Conservation (phyloP, 2,113 vertebrate species). For the Plecotus auritus region DNA sequence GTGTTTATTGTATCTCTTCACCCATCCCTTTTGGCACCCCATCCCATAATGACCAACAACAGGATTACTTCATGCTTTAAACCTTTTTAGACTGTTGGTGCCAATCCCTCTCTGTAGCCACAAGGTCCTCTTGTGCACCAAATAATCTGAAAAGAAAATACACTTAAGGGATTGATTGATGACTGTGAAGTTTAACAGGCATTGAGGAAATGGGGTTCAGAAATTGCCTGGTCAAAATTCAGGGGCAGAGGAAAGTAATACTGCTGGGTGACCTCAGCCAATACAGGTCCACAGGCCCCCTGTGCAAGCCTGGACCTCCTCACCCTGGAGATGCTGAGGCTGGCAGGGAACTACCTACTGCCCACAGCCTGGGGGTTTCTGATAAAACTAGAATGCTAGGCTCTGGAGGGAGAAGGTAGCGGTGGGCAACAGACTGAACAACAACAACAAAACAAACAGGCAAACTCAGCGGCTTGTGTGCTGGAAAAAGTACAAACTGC, state of each 20-base stretch:
- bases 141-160: background rate
- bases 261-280: background rate
- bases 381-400: background rate
- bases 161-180: background rate
- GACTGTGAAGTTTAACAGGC: background rate
- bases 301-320: background rate
- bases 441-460: background rate
- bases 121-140: background rate
- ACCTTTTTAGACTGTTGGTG: background rate
- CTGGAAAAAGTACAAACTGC: background rate
- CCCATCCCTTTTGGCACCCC: background rate
- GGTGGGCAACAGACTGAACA: background rate
- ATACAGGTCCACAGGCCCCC: accelerated
- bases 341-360: background rate
- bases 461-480: background rate
- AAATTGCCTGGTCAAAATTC: background rate
- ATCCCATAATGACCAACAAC: background rate
- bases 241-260: background rate
- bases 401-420: background rate
- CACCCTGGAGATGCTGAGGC: background rate
- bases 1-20: background rate
- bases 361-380: background rate
- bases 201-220: background rate
- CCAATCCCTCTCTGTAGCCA: background rate
- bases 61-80: background rate